Conservation (phyloP, 1,140 invertebrate genomes). For the Meloidogyne hapla region DNA sequence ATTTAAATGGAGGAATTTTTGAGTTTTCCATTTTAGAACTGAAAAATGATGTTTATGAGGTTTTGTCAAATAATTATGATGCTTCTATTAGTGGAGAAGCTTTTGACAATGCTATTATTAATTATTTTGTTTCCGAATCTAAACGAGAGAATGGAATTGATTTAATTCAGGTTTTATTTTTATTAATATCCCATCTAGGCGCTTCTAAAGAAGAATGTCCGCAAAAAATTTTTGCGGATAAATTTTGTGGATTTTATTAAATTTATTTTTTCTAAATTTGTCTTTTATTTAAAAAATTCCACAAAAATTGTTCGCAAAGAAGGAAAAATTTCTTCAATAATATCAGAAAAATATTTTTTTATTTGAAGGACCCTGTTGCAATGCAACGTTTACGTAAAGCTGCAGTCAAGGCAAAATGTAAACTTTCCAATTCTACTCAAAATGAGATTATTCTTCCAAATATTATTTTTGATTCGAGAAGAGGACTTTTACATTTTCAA, state of each 20-base stretch:
- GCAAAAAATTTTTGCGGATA: too few species aligned
- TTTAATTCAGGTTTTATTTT: conserved; percentile 85
- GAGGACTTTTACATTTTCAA: conserved; percentile 98
- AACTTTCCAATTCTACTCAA: conserved; percentile 66
- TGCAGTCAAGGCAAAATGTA: conserved; percentile 89
- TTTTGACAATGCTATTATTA: conserved; percentile 92
- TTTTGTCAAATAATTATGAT: conserved; percentile 96
- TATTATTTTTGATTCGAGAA: conserved; percentile 77
- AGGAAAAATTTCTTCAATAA: too few species aligned
- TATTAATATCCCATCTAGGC: not conserved
- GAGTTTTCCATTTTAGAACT: conserved; percentile 95
- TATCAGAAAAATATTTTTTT: too few species aligned
- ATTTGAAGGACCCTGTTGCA: conserved; percentile 81
- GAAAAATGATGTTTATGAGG: conserved; percentile 94
- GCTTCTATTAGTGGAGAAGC: conserved; percentile 95
- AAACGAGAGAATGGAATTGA: conserved; percentile 95
- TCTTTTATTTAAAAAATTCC: too few species aligned
- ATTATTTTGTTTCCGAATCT: conserved; percentile 86
- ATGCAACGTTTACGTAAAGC: conserved; percentile 98
- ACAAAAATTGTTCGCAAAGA: too few species aligned
- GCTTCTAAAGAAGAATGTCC: too few species aligned
- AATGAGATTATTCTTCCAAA: conserved; percentile 99
- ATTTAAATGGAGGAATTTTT: conserved; percentile 93
- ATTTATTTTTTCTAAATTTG: too few species aligned
- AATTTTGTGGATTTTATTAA: too few species aligned